These are phyloP conservation scores for Orthosia gothica DNA, from an alignment of 2,888 invertebrate species.

Conservation along the genomic window DNA sequence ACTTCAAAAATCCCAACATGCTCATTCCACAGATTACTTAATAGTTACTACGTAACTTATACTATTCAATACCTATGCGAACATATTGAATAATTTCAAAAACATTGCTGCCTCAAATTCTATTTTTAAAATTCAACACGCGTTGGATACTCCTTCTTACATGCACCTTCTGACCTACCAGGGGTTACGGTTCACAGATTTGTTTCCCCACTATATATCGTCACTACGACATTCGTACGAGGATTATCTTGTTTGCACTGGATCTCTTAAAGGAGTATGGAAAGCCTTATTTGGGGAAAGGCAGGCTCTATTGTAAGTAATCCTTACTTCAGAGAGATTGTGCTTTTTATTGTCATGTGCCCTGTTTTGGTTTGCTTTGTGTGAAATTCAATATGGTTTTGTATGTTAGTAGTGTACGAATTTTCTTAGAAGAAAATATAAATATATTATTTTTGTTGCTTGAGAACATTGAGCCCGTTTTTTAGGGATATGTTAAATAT, in stretches of 20 bases:
- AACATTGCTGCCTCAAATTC: conserved; percentile 65
- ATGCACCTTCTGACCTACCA: conserved; percentile 69
- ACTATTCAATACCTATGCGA: conserved; percentile 66
- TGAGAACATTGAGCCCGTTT: neutral
- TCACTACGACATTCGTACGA: conserved; percentile 66
- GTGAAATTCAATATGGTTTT: conserved; percentile 47
- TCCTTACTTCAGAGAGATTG: conserved; percentile 63
- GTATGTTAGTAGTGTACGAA: neutral
- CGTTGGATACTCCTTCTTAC: conserved; percentile 65
- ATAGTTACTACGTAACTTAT: too few relatives aligned
- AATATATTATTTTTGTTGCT: neutral
- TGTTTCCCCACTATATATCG: conserved; percentile 67
- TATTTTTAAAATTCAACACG: conserved; percentile 73
- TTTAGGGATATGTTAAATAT: neutral
- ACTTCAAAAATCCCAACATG: conserved; percentile 54
- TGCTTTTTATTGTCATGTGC: conserved; percentile 61
- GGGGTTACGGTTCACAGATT: conserved; percentile 69
- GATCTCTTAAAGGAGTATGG: conserved; percentile 64
- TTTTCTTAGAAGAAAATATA: neutral
- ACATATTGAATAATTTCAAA: conserved; percentile 67
- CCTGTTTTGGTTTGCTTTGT: conserved; percentile 46
- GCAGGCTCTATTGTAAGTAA: conserved; percentile 64
- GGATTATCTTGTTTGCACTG: conserved; percentile 73
- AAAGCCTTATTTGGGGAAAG: conserved; percentile 49
- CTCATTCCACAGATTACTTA: too few relatives aligned